These are phyloP conservation scores for Caenorhabditis sp. DNA, from an alignment of 2,888 invertebrate genomes.

Conservation along the genomic window DNA sequence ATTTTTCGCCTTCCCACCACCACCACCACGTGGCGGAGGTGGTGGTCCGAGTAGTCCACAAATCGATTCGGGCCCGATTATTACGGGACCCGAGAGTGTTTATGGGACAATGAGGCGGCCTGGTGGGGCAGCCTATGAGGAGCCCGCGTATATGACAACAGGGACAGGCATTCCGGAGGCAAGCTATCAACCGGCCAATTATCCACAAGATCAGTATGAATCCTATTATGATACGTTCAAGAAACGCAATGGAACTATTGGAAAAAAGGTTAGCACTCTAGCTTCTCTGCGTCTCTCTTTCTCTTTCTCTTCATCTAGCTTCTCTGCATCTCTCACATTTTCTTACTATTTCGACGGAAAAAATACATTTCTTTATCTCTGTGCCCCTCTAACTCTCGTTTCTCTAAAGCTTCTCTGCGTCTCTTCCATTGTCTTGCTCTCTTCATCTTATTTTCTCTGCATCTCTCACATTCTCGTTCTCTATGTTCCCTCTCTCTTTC, in stretches of 20 bases:
- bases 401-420: too few relatives aligned
- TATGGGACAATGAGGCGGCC: slow-evolving; percentile 59
- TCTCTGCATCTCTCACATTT: too few relatives aligned
- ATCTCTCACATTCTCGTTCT: too few relatives aligned
- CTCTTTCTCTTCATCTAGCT: not conserved
- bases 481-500: too few relatives aligned
- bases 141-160: slow-evolving; percentile 76
- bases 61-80: slow-evolving; percentile 59
- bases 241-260: slow-evolving; percentile 34
- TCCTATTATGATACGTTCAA: slow-evolving; percentile 68
- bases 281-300: not conserved
- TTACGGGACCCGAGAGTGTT: slow-evolving; percentile 65
- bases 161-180: slow-evolving; percentile 44
- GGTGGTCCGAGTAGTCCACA: slow-evolving; percentile 22
- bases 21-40: slow-evolving; percentile 24
- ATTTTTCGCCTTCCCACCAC: slow-evolving; percentile 22
- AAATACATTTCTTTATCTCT: too few relatives aligned
- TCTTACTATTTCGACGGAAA: too few relatives aligned
- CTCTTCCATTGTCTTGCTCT: too few relatives aligned
- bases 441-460: too few relatives aligned
- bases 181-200: slow-evolving; percentile 61
- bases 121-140: slow-evolving; percentile 69
- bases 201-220: slow-evolving; percentile 65
- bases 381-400: too few relatives aligned
- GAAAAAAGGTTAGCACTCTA: slow-evolving; percentile 26